These are phyloP conservation scores for Paradisaea rubra DNA, from an alignment of 2,113 vertebrate species.

Conservation along the genomic window DNA sequence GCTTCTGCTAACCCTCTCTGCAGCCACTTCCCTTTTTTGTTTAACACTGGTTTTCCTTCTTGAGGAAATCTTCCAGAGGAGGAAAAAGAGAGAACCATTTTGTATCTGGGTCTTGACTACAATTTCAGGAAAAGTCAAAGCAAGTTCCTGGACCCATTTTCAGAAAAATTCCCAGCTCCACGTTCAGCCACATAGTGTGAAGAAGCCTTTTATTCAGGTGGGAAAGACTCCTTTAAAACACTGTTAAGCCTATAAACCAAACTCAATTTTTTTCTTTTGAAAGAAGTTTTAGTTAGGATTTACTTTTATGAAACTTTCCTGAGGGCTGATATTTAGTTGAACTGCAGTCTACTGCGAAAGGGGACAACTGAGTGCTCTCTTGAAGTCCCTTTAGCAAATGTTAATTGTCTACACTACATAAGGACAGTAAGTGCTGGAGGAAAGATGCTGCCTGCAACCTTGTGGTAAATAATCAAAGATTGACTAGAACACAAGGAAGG, in stretches of 20 bases:
- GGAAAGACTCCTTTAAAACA: background rate
- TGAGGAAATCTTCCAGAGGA: background rate
- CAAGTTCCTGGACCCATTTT: background rate
- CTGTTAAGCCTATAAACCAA: background rate
- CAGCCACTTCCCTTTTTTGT: background rate
- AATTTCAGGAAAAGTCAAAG: background rate
- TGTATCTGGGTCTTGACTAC: background rate
- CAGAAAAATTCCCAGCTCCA: background rate
- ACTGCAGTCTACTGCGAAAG: background rate
- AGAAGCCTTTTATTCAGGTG: background rate
- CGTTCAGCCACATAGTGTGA: background rate
- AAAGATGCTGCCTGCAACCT: background rate
- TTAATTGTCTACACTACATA: conserved; percentile 4
- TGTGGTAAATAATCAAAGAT: background rate
- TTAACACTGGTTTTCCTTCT: background rate
- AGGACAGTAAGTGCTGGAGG: conserved; percentile 3
- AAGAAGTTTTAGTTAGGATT: background rate
- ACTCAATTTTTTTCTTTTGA: background rate
- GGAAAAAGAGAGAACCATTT: background rate
- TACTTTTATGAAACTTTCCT: background rate
- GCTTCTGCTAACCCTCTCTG: background rate
- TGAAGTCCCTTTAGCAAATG: background rate
- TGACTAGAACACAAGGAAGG: background rate
- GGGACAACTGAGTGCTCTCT: background rate
- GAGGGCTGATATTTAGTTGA: background rate